Percentiles rank a stretch among this genome's conserved stretches.
Evolutionary conservation across 2,797 vertebrate species (phyloP).

Genomic region (Enteromius unitaeniatus): DNA sequence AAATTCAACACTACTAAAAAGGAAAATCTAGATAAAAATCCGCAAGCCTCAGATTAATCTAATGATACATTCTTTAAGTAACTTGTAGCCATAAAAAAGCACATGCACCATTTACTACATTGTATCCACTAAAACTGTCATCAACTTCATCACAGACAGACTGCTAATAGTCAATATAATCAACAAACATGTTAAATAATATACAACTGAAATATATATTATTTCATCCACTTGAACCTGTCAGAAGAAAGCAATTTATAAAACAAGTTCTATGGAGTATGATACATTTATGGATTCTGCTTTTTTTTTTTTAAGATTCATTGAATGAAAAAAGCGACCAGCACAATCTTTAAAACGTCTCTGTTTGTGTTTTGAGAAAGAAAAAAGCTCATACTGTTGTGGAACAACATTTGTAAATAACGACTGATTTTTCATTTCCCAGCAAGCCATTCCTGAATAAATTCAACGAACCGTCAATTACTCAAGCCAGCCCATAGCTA

Average conservation of each 20-base stretch:
- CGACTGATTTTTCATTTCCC: slow-evolving; percentile 1
- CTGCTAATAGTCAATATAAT: background rate
- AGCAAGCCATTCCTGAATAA: background rate
- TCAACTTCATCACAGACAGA: background rate
- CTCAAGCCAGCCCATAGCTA: background rate
- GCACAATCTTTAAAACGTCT: background rate
- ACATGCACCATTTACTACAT: background rate
- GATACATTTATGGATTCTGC: background rate
- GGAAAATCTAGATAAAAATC: background rate
- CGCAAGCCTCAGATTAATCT: background rate
- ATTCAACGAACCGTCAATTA: slow-evolving; percentile 15
- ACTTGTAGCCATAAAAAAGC: background rate
- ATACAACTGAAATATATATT: background rate
- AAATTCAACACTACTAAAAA: background rate
- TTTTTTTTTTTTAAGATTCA: too few species aligned
- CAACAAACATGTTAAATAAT: background rate
- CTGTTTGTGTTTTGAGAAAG: background rate
- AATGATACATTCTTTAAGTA: background rate
- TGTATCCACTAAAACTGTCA: background rate
- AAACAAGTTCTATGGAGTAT: background rate
- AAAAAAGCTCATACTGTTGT: background rate
- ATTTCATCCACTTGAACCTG: background rate
- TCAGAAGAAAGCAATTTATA: background rate
- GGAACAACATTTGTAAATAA: slow-evolving; percentile 11
- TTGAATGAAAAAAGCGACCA: background rate